Evolutionary conservation across 2,113 vertebrate species (phyloP).

Genomic region (Orcinus orca): DNA sequence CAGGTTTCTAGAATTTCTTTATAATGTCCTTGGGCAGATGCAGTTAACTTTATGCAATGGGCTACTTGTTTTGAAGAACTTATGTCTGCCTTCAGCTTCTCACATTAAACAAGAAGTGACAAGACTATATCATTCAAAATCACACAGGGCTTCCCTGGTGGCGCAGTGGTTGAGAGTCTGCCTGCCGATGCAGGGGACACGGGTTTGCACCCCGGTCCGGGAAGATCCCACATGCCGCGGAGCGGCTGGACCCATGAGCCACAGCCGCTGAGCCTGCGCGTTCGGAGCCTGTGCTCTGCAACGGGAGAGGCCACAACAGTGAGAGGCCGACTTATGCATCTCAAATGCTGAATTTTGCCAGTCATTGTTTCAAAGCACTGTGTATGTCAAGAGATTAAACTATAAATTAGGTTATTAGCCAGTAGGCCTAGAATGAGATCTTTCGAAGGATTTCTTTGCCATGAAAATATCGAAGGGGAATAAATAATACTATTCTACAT

Average conservation of each 20-base stretch:
- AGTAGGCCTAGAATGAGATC: background rate
- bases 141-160: background rate
- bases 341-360: background rate
- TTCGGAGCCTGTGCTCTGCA: no score
- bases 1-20: background rate
- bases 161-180: no score
- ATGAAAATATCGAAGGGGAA: background rate
- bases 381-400: background rate
- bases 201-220: no score
- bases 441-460: background rate
- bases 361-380: background rate
- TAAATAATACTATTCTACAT: background rate
- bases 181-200: no score
- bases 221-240: no score
- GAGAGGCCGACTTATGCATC: background rate
- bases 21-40: background rate
- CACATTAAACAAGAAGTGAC: background rate
- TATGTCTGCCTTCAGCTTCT: background rate
- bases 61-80: background rate
- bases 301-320: no score
- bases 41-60: background rate
- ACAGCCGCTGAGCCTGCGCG: no score
- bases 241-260: no score
- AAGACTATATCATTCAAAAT: background rate
- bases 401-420: background rate